A percentile compares a stretch with the other conserved stretches of the same genome.
These are phyloP conservation scores for Azorinus chamasolen DNA, from an alignment of 2,888 invertebrate genomes.

Conservation along the genomic window DNA sequence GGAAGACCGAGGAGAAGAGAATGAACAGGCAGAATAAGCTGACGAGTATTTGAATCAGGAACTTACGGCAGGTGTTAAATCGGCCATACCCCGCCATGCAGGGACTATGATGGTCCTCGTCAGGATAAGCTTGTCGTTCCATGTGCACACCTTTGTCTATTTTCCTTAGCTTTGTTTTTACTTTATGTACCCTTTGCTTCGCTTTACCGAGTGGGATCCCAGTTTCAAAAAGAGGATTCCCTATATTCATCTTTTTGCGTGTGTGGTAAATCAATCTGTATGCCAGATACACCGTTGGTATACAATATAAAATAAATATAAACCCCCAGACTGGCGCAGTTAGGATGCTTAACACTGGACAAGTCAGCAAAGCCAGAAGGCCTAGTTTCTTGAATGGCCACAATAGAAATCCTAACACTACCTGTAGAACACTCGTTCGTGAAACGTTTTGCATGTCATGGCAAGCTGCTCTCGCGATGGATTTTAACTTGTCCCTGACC, in stretches of 20 bases:
- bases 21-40: conserved; percentile 75
- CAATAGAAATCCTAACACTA: conserved; percentile 77
- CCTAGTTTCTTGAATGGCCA: conserved; percentile 84
- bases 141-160: conserved; percentile 72
- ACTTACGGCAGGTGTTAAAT: conserved; percentile 43
- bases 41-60: conserved; percentile 66
- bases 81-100: conserved; percentile 65
- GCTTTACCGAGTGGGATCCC: conserved; percentile 60
- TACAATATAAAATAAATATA: conserved; percentile 78
- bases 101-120: conserved; percentile 68
- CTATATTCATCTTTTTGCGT: conserved; percentile 67
- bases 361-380: conserved; percentile 77
- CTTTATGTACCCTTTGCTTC: conserved; percentile 62
- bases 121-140: conserved; percentile 31
- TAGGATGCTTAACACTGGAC: conserved; percentile 76
- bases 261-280: conserved; percentile 81
- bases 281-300: conserved; percentile 82
- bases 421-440: conserved; percentile 79
- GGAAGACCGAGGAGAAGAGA: conserved; percentile 75
- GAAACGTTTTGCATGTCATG: conserved; percentile 82
- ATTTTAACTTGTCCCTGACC: conserved; percentile 75
- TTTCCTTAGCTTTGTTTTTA: conserved; percentile 67
- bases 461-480: conserved; percentile 77
- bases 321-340: conserved; percentile 75
- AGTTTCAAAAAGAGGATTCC: conserved; percentile 48